phyloP scores from a whole-genome alignment of 2,888 invertebrate species.

The Pelosia muscerda region DNA sequence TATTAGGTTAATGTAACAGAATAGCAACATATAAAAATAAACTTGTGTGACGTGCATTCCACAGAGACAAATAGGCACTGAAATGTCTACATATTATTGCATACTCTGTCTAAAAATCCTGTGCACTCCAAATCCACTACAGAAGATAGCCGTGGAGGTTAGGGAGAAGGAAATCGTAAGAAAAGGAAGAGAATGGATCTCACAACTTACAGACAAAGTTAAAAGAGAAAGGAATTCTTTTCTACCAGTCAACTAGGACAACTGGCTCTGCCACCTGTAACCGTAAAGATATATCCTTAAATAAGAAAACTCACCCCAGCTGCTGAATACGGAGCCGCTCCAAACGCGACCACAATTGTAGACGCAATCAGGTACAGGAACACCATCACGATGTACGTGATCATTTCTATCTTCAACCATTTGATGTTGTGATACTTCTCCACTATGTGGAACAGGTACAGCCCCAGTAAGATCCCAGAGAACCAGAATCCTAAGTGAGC shows the following conservation, averaged over 20 bases:
- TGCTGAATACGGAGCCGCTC: constrained; percentile 88
- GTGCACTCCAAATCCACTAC: too few relatives aligned
- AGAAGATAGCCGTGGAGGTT: too few relatives aligned
- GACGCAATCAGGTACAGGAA: constrained; percentile 92
- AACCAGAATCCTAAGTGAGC: constrained; percentile 93
- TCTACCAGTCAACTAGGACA: not conserved
- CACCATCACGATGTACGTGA: constrained; percentile 90
- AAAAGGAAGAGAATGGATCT: too few relatives aligned
- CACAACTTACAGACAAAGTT: too few relatives aligned
- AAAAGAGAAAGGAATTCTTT: too few relatives aligned
- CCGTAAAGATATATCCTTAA: not conserved
- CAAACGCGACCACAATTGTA: constrained; percentile 89
- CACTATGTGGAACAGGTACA: constrained; percentile 94
- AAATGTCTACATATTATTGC: too few relatives aligned
- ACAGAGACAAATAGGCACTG: too few relatives aligned
- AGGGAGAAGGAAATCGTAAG: too few relatives aligned
- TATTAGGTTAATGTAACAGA: too few relatives aligned
- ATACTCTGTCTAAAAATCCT: too few relatives aligned
- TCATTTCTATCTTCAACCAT: constrained; percentile 94
- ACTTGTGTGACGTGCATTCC: too few relatives aligned
- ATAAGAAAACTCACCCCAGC: constrained; percentile 90
- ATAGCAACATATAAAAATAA: too few relatives aligned
- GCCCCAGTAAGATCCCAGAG: constrained; percentile 89
- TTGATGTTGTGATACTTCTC: constrained; percentile 94
- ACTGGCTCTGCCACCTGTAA: not conserved